These are phyloP conservation scores for Chalcis sispes DNA, from an alignment of 2,888 invertebrate genomes.

Conservation along the genomic window DNA sequence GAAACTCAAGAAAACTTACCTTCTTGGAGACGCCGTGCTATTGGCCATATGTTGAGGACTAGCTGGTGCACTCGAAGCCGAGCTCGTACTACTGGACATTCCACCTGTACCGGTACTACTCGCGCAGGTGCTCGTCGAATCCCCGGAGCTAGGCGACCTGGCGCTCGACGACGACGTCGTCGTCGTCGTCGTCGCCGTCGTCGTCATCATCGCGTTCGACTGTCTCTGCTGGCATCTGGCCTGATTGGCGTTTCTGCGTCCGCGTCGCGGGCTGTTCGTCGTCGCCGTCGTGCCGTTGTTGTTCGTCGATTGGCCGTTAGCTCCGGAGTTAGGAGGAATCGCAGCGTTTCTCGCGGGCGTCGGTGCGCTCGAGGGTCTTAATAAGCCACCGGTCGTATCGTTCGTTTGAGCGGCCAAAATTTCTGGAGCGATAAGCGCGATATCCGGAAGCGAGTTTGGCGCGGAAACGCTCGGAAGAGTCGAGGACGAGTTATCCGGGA, in stretches of 20 bases:
- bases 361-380: conserved; percentile 70
- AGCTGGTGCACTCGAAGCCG: conserved; percentile 64
- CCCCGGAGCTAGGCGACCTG: conserved; percentile 48
- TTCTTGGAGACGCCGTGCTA: conserved; percentile 58
- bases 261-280: not conserved
- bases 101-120: conserved; percentile 65
- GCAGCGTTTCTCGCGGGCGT: conserved; percentile 55
- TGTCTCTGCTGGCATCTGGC: not conserved
- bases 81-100: conserved; percentile 61
- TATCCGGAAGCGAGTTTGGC: conserved; percentile 69
- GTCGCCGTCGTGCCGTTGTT: too few relatives aligned
- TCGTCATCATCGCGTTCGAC: not conserved
- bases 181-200: conserved; percentile 1
- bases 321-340: not conserved
- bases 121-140: conserved; percentile 62
- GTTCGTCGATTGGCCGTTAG: not conserved
- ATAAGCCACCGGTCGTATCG: conserved; percentile 62
- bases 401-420: conserved; percentile 72
- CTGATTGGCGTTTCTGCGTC: conserved; percentile 41
- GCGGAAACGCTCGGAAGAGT: conserved; percentile 12
- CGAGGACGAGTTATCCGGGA: conserved; percentile 75
- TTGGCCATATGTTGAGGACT: conserved; percentile 66
- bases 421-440: conserved; percentile 72
- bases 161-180: conserved; percentile 2
- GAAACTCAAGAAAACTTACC: conserved; percentile 59